Percentiles rank a stretch among this genome's conserved stretches.
Evolutionary conservation across 2,797 vertebrate genomes (phyloP).

Genomic region (Gymnothorax javanicus): DNA sequence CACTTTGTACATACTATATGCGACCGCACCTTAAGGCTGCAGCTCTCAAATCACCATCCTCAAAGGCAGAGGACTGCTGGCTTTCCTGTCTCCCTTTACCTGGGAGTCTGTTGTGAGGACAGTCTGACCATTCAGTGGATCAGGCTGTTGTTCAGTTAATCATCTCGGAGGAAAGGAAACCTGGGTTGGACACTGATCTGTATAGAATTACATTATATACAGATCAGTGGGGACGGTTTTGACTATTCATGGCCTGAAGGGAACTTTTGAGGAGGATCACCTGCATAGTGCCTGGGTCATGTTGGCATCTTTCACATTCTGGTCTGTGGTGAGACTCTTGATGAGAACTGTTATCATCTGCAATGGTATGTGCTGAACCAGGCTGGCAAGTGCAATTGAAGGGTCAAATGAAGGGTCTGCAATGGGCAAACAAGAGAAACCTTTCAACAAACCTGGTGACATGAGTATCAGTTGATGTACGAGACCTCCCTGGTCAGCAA

Average conservation of each 20-base stretch:
- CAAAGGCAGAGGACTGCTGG: too few species aligned
- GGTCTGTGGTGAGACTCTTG: slow-evolving; percentile 96
- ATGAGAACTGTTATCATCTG: slow-evolving; percentile 98
- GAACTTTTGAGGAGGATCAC: slow-evolving; percentile 60
- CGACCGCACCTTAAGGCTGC: too few species aligned
- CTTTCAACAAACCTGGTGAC: neutral
- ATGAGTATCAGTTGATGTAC: neutral
- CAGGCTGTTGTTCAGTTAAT: too few species aligned
- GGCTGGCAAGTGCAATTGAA: slow-evolving; percentile 91
- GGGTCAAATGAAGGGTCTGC: slow-evolving; percentile 92
- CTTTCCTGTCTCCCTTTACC: too few species aligned
- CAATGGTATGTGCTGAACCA: slow-evolving; percentile 96
- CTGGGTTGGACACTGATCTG: too few species aligned
- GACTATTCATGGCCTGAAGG: neutral
- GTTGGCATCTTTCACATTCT: slow-evolving; percentile 94
- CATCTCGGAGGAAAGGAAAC: too few species aligned
- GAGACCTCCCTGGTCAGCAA: neutral
- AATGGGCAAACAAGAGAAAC: slow-evolving; percentile 9
- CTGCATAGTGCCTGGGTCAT: slow-evolving; percentile 98
- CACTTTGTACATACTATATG: too few species aligned
- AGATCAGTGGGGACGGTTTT: too few species aligned
- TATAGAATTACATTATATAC: too few species aligned
- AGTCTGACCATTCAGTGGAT: too few species aligned
- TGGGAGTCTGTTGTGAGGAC: too few species aligned
- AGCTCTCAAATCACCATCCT: too few species aligned